phyloP scores from a whole-genome alignment of 2,888 invertebrate species.

The Megastigmus dorsalis region DNA sequence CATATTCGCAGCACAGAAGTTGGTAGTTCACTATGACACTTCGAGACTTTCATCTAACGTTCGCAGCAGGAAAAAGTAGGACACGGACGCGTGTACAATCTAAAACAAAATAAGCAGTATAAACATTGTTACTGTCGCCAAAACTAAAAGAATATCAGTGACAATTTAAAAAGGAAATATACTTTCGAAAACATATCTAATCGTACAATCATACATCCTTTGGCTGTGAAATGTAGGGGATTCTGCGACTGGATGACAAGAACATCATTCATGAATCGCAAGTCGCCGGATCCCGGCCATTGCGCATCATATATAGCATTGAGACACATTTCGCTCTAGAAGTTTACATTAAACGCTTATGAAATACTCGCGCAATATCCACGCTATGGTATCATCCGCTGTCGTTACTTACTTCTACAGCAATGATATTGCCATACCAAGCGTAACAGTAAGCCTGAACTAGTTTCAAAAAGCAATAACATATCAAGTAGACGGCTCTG shows the following conservation, averaged over 20 bases:
- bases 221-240: slow-evolving; percentile 58
- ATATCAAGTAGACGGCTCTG: slow-evolving; percentile 3
- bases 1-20: too few species aligned
- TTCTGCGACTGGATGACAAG: slow-evolving; percentile 57
- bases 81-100: slow-evolving; percentile 8
- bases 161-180: not conserved
- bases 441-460: slow-evolving; percentile 50
- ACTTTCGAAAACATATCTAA: slow-evolving; percentile 42
- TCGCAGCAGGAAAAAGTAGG: slow-evolving; percentile 14
- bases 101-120: not conserved
- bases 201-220: not conserved
- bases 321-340: slow-evolving; percentile 58
- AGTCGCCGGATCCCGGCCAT: slow-evolving; percentile 57
- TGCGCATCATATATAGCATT: slow-evolving; percentile 56
- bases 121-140: not conserved
- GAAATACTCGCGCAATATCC: not conserved
- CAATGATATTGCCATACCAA: slow-evolving; percentile 56
- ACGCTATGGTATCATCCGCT: not conserved
- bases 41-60: not conserved
- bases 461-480: slow-evolving; percentile 45
- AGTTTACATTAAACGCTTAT: not conserved
- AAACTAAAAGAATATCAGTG: not conserved
- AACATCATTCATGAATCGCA: slow-evolving; percentile 51
- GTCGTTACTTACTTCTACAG: slow-evolving; percentile 49
- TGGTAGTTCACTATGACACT: too few species aligned